A percentile compares a stretch with the other conserved stretches of the same genome.
Conservation (phyloP, 1,140 invertebrate genomes). For the Acyrthosiphon pisum region DNA sequence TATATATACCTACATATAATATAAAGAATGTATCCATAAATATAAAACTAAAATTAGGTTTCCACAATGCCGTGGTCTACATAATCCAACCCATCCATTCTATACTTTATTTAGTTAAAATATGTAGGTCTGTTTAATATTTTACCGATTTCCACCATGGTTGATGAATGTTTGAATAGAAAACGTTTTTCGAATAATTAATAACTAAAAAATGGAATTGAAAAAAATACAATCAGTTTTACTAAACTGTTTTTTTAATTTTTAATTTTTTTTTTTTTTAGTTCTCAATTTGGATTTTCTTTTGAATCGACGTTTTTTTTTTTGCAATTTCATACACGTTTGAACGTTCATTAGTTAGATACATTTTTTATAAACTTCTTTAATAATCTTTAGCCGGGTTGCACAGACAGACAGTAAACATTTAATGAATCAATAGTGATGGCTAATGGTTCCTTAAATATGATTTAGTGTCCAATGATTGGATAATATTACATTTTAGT, state of each 20-base stretch:
- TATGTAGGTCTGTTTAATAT: background rate
- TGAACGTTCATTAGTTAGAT: no score
- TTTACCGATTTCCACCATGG: background rate
- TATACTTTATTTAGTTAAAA: background rate
- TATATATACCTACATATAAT: no score
- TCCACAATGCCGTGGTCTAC: background rate
- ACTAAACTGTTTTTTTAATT: background rate
- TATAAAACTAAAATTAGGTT: no score
- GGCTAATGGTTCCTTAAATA: background rate
- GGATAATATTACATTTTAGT: background rate
- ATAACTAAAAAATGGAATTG: background rate
- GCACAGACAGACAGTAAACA: background rate
- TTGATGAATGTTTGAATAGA: background rate
- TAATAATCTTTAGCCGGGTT: background rate
- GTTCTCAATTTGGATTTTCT: background rate
- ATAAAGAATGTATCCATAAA: no score
- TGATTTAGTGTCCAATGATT: background rate
- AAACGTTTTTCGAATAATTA: constrained; percentile 9
- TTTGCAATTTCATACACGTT: background rate
- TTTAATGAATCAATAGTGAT: background rate
- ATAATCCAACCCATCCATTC: background rate
- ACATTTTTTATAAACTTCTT: background rate
- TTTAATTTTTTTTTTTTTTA: background rate
- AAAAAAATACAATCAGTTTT: background rate
- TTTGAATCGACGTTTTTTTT: background rate